These are phyloP conservation scores for Aegithalos caudatus DNA, from an alignment of 2,113 vertebrate species.

Conservation along the genomic window DNA sequence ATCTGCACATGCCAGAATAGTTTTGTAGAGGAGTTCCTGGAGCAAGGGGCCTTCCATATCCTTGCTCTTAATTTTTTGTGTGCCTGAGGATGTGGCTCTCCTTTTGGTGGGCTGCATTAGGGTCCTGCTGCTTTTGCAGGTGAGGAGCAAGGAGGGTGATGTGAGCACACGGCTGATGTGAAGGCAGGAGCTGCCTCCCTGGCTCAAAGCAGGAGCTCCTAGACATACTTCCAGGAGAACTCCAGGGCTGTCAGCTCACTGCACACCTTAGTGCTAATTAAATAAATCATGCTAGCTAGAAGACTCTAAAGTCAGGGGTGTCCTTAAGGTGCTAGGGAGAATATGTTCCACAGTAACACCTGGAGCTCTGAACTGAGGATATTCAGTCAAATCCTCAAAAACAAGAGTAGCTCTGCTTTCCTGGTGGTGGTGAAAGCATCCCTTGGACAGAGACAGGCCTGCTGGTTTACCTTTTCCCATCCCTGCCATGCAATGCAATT, in stretches of 20 bases:
- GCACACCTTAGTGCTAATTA: neutral
- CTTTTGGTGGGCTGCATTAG: neutral
- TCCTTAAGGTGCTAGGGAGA: neutral
- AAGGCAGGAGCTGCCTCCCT: neutral
- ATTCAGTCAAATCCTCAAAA: neutral
- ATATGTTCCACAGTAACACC: neutral
- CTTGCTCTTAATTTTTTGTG: neutral
- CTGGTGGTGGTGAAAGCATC: neutral
- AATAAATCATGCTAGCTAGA: neutral
- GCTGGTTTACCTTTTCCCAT: neutral
- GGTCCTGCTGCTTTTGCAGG: neutral
- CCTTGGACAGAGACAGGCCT: neutral
- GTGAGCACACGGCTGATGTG: accelerated
- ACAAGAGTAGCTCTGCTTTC: neutral
- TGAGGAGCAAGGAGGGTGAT: neutral
- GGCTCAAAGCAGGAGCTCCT: neutral
- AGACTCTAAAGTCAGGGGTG: neutral
- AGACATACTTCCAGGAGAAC: neutral
- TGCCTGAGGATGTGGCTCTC: neutral
- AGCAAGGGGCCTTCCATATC: neutral
- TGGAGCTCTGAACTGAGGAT: neutral
- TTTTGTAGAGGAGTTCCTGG: neutral
- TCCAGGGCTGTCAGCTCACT: neutral
- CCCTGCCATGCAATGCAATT: neutral
- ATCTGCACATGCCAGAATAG: neutral